Base-by-base conservation (phyloP, 2,888 invertebrate genomes). In the Platycheirus albimanus region DNA sequence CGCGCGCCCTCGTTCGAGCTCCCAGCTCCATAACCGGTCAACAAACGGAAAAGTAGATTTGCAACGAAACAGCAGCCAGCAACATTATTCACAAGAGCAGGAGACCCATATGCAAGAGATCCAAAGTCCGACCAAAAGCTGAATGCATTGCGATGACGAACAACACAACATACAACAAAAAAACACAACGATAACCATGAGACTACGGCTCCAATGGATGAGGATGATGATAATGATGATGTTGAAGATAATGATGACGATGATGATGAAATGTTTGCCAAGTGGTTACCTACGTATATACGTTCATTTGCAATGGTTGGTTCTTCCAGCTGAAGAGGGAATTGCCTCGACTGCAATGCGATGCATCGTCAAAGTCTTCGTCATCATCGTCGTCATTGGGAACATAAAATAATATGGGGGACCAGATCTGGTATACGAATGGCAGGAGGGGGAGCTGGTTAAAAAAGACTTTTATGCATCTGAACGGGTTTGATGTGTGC, bases 201-300 rank as follows among this genome's bases (percentile, higher is more conserved):
- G 75, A 70, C 64, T 75, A 52, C 51, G 51, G 8, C 54, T 61
- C 63, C 76, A 54, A 70, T 58, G 54, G 63, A 69, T 33, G 80
- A 54, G 28, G 45, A 74, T 38, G 38, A 13, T 56, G 43, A 45
- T 19, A 38, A 24, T 17, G 49, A 58, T 64, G 51, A 51, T 61
- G 45, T 54, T 52, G 66, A 58, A 8, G 56, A 58, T 52, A 74
- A 80, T 61, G 45, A 64, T 52, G 66, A 58, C 11, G 56, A 58
- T 52, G 79, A 80, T 80, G 83, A 83, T 83, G 78, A 83, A 83
- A 77, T 83, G 67, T 77, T 83, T 67, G 63, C 81, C 63, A 83
- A 83, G 81, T 72, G 54, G 77, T 77, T 77, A 71, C 77, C 77
- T 71, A 66, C 56, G 71, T 66, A 49, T 74, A 11, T 45, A 67